Evolutionary conservation across 2,888 invertebrate genomes (phyloP).

Genomic region (Sympetrum striolatum): DNA sequence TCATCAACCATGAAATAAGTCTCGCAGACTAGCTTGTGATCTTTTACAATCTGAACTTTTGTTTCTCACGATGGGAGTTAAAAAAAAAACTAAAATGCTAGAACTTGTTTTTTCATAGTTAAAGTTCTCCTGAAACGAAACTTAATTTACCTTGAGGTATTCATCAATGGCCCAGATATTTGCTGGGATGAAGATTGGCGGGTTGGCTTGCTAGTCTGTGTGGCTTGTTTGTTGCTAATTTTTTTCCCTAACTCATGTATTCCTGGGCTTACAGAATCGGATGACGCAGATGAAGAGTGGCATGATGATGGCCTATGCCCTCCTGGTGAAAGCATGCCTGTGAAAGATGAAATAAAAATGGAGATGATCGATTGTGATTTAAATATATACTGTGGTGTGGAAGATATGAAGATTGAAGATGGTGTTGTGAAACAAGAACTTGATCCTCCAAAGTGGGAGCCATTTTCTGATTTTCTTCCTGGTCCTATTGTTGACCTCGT

Average conservation of each 20-base stretch:
- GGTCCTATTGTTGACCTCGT: slow-evolving; percentile 82
- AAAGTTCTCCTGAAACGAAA: background rate
- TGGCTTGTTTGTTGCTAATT: slow-evolving; percentile 5
- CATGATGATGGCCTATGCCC: slow-evolving; percentile 32
- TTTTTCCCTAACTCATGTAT: slow-evolving; percentile 36
- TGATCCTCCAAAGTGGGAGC: slow-evolving; percentile 53
- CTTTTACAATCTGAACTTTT: background rate
- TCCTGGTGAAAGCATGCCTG: slow-evolving; percentile 18
- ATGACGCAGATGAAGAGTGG: slow-evolving; percentile 27
- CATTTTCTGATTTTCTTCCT: slow-evolving; percentile 65
- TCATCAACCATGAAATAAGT: slow-evolving; percentile 1
- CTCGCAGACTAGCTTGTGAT: slow-evolving; percentile 20
- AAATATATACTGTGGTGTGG: slow-evolving; percentile 8
- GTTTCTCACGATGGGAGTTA: background rate
- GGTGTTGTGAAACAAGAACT: slow-evolving; percentile 51
- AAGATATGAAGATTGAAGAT: slow-evolving; percentile 54
- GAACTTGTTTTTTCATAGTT: background rate
- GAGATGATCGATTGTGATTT: background rate
- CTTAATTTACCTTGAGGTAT: background rate
- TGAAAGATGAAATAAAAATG: slow-evolving; percentile 27
- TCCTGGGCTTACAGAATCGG: slow-evolving; percentile 47
- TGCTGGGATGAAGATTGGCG: background rate
- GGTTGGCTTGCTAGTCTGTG: slow-evolving; percentile 44
- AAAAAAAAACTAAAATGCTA: background rate
- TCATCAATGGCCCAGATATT: background rate